Conservation (phyloP, 2,113 vertebrate genomes). For the Heterochromis multidens region DNA sequence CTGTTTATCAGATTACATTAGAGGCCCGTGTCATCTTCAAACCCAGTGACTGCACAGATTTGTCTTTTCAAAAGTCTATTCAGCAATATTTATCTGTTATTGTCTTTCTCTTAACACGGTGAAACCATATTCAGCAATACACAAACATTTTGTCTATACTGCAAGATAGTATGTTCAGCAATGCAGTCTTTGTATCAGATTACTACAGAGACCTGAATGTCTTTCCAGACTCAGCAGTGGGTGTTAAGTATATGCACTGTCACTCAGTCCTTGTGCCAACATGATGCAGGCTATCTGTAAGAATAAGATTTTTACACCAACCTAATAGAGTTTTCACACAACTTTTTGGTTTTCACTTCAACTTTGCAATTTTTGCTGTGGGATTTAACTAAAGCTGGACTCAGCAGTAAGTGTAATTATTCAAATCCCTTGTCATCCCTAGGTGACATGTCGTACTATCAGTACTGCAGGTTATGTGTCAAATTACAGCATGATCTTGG, state of each 20-base stretch:
- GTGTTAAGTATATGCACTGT: not conserved
- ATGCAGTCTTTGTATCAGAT: slow-evolving; percentile 28
- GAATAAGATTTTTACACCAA: not conserved
- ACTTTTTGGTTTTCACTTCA: not conserved
- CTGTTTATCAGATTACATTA: not conserved
- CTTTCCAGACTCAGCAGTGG: slow-evolving; percentile 1
- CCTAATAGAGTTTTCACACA: not conserved
- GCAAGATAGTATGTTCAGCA: slow-evolving; percentile 20
- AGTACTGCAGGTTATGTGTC: slow-evolving; percentile 13
- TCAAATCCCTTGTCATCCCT: not conserved
- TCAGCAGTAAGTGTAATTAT: slow-evolving; percentile 23
- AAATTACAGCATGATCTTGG: slow-evolving; percentile 35
- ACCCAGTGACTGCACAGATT: slow-evolving; percentile 13
- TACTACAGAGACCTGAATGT: slow-evolving; percentile 14
- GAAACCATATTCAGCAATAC: slow-evolving; percentile 18
- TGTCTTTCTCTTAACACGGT: slow-evolving; percentile 11
- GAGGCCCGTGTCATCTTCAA: slow-evolving; percentile 8
- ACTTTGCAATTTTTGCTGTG: not conserved
- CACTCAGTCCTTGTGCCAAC: slow-evolving; percentile 10
- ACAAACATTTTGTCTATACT: slow-evolving; percentile 9
- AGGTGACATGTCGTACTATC: not conserved
- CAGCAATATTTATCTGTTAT: not conserved
- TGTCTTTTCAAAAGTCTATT: not conserved
- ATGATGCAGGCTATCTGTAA: not conserved
- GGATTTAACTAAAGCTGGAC: not conserved